Evolutionary conservation across 2,888 invertebrate genomes (phyloP).

Genomic region (Azorinus chamasolen): DNA sequence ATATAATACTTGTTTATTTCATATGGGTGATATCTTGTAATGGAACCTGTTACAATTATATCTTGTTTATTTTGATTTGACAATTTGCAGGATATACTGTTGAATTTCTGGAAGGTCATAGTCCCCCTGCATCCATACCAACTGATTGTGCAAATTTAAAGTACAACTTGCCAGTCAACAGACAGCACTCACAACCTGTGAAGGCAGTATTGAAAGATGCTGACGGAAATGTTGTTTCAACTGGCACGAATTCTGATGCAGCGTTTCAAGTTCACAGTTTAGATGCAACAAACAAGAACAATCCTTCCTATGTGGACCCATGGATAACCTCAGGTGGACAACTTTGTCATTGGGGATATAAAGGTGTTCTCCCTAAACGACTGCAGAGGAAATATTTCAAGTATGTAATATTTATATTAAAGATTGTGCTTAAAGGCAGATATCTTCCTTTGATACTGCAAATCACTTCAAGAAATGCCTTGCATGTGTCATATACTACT

Average conservation of each 20-base stretch:
- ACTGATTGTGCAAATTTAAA: constrained; percentile 7
- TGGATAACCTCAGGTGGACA: constrained; percentile 37
- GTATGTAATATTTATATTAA: constrained; percentile 13
- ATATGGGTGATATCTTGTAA: no score
- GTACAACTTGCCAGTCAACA: constrained; percentile 28
- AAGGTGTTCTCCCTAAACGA: constrained; percentile 26
- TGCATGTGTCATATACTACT: no score
- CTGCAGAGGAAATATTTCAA: constrained; percentile 37
- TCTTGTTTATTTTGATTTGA: no score
- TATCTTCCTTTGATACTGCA: no score
- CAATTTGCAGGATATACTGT: constrained; percentile 15
- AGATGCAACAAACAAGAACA: constrained; percentile 16
- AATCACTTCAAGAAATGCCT: no score
- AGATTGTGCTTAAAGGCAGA: not conserved
- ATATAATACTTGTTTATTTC: no score
- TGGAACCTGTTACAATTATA: no score
- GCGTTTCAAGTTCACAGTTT: constrained; percentile 29
- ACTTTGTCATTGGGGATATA: constrained; percentile 33
- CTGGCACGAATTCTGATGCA: constrained; percentile 15
- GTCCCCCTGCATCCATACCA: constrained; percentile 19
- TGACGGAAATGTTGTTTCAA: constrained; percentile 1
- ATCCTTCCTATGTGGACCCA: constrained; percentile 20
- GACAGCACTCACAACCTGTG: constrained; percentile 21
- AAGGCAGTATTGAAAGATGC: constrained; percentile 21
- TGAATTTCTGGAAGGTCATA: constrained; percentile 11